Conservation (phyloP, 2,888 invertebrate species). For the Apamea anceps region DNA sequence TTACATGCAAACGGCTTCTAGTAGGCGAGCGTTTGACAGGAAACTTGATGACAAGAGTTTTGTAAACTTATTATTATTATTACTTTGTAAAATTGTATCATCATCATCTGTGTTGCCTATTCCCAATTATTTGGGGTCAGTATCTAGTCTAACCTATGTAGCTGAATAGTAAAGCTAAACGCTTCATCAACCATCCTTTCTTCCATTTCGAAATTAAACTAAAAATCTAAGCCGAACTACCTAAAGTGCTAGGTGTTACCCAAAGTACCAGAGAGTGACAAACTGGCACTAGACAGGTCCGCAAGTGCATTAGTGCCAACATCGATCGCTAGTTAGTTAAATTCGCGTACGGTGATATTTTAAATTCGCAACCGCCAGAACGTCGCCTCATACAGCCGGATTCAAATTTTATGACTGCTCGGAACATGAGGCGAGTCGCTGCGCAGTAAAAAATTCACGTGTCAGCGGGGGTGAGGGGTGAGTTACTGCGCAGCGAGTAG, state of each 20-base stretch:
- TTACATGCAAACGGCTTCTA: no score
- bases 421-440: no score
- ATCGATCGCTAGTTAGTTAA: no score
- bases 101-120: background rate
- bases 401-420: no score
- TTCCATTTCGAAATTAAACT: background rate
- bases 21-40: no score
- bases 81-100: no score
- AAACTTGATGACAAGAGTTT: background rate
- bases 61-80: no score
- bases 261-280: slow-evolving; percentile 17
- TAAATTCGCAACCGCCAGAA: no score
- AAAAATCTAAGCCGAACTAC: background rate
- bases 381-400: background rate
- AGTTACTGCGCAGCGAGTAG: no score
- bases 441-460: no score
- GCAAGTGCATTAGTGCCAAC: slow-evolving; percentile 31
- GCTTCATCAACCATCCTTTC: background rate
- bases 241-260: background rate
- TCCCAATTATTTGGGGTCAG: background rate
- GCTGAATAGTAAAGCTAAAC: background rate
- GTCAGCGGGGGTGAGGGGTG: no score
- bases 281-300: slow-evolving; percentile 28
- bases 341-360: background rate
- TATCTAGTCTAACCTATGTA: background rate